A percentile compares a stretch with the other conserved stretches of the same genome.
phyloP scores from a whole-genome alignment of 1,140 invertebrate genomes.

The Riptortus pedestris region DNA sequence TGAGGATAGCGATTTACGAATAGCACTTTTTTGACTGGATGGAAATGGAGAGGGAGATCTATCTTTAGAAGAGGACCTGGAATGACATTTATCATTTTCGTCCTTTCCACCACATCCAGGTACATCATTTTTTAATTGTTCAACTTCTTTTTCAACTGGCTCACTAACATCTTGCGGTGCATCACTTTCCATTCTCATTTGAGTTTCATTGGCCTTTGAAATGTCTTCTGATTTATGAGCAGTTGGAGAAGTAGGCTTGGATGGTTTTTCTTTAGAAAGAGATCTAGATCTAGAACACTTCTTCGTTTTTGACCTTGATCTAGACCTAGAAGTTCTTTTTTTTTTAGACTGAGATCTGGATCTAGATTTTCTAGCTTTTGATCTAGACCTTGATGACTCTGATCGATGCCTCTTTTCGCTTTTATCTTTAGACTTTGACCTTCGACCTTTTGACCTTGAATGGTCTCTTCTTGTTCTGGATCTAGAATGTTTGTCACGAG shows the following conservation, averaged over 20 bases:
- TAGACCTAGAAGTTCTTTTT: background rate
- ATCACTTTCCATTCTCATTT: background rate
- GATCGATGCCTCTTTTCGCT: background rate
- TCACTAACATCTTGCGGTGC: no score
- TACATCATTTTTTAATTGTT: no score
- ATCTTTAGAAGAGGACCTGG: no score
- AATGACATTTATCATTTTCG: no score
- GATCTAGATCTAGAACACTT: background rate
- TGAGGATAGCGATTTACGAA: no score
- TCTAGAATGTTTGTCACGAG: constrained; percentile 24
- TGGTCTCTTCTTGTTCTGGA: constrained; percentile 27
- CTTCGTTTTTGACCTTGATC: background rate
- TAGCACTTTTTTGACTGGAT: no score
- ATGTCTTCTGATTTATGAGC: background rate
- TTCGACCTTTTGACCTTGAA: constrained; percentile 35
- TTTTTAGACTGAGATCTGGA: background rate
- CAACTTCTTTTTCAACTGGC: no score
- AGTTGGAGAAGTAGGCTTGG: background rate
- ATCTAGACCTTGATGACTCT: background rate
- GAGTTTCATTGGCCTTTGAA: background rate
- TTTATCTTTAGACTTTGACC: background rate
- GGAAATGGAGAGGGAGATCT: no score
- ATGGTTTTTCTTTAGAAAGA: background rate
- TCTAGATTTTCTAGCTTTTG: background rate
- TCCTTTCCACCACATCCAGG: no score